Percentiles rank a stretch among this genome's conserved stretches.
Conservation (phyloP, 2,888 invertebrate species). For the Julus scandinavius region DNA sequence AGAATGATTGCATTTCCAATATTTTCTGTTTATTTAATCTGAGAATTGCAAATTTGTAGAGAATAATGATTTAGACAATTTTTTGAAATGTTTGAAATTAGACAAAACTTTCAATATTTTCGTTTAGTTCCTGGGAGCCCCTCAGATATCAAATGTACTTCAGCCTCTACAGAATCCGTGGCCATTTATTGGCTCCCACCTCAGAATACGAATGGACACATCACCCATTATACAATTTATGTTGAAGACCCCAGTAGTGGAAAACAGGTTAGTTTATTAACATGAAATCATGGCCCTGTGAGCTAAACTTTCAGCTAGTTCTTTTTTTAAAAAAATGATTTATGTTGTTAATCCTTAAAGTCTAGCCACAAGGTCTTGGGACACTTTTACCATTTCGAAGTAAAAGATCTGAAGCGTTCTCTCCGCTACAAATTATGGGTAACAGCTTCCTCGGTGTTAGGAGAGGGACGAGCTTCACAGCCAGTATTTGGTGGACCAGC, state of each 20-base stretch:
- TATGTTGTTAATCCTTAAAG: conserved; percentile 50
- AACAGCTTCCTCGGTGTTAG: conserved; percentile 65
- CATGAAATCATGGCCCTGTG: no score
- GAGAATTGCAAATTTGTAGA: background rate
- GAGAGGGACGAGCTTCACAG: conserved; percentile 65
- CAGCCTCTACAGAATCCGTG: conserved; percentile 64
- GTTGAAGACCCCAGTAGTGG: conserved; percentile 57
- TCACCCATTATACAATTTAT: conserved; percentile 65
- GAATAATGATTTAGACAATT: no score
- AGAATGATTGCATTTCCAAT: background rate
- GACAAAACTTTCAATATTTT: conserved; percentile 45
- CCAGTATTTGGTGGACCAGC: conserved; percentile 54
- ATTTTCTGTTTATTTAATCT: no score
- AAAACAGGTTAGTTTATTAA: conserved; percentile 55
- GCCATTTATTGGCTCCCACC: conserved; percentile 66
- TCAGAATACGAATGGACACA: conserved; percentile 64
- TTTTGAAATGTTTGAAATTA: background rate
- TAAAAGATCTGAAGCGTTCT: conserved; percentile 62
- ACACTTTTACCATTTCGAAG: conserved; percentile 60
- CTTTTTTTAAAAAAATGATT: no score
- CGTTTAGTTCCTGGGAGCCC: conserved; percentile 65
- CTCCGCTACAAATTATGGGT: conserved; percentile 65
- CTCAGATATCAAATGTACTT: conserved; percentile 65
- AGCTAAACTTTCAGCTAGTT: no score
- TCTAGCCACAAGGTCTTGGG: conserved; percentile 54